Evolutionary conservation across 1,140 invertebrate species (phyloP), one percentile per base, ranked within the genome.

Genomic region (Procambarus clarkii): DNA sequence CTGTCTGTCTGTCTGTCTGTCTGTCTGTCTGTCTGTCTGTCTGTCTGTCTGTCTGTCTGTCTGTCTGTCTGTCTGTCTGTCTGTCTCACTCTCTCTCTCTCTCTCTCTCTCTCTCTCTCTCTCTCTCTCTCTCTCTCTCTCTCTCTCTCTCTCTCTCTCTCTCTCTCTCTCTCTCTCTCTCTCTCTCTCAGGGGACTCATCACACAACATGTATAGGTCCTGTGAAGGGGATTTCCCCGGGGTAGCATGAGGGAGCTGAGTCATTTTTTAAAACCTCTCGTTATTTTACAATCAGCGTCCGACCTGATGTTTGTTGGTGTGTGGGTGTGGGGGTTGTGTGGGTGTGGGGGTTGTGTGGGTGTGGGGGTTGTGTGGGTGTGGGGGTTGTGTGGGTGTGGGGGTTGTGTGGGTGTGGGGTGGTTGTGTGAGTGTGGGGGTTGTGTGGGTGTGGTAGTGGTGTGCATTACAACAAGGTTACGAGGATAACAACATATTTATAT

Each of bases 401-500:
- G 80, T 54, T 58, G 80, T 82, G 80, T 82, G 48, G 11, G 48
- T 82, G 80, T 82, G 46, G n/a, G n/a, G 80, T 82, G 80, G 54
- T 48, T 54, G 48, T 82, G 80, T 54, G 80, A 4, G 48, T 21
- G 48, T 60, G 46, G 7, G 46, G 11, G 48, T n/a, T 60, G 48
- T n/a, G 18, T 50, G 77, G 45, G 50, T 79, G 77, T 2, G 44
- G n/a, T n/a, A n/a, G n/a, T n/a, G n/a, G n/a, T n/a, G n/a, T n/a
- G n/a, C n/a, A n/a, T n/a, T n/a, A n/a, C n/a, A n/a, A n/a, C n/a
- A n/a, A n/a, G n/a, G n/a, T n/a, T n/a, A n/a, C n/a, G n/a, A n/a
- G n/a, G n/a, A n/a, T n/a, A n/a, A n/a, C n/a, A n/a, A n/a, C n/a
- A n/a, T n/a, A n/a, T n/a, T n/a, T n/a, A n/a, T n/a, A n/a, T n/a